A percentile compares a stretch with the other conserved stretches of the same genome.
These are phyloP conservation scores for Chironomus riparius DNA, from an alignment of 2,888 invertebrate genomes.

Conservation along the genomic window DNA sequence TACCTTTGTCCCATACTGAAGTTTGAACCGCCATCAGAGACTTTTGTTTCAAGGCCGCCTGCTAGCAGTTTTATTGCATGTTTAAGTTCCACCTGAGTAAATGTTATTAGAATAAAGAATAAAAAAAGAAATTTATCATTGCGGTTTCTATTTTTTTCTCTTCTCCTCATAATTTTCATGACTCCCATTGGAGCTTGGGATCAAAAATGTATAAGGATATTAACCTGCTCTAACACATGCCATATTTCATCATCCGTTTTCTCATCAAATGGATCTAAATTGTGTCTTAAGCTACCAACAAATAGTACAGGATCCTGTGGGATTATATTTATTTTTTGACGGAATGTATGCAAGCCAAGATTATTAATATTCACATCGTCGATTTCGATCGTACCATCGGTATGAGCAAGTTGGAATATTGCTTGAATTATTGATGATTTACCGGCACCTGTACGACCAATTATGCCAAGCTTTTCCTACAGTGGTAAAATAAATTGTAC, in stretches of 20 bases:
- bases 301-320: slow-evolving; percentile 60
- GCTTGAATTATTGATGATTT: slow-evolving; percentile 47
- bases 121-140: slow-evolving; percentile 32
- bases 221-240: slow-evolving; percentile 56
- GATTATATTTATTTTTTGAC: slow-evolving; percentile 63
- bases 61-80: slow-evolving; percentile 50
- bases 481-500: not conserved
- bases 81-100: slow-evolving; percentile 60
- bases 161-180: not conserved
- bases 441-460: slow-evolving; percentile 52
- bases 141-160: slow-evolving; percentile 14
- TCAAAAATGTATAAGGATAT: not conserved
- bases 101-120: not conserved
- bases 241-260: slow-evolving; percentile 57
- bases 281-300: slow-evolving; percentile 57
- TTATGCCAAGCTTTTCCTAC: slow-evolving; percentile 48
- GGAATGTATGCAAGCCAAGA: slow-evolving; percentile 49
- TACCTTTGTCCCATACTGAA: slow-evolving; percentile 74
- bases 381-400: slow-evolving; percentile 46
- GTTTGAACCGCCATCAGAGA: slow-evolving; percentile 63
- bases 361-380: slow-evolving; percentile 44
- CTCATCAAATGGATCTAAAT: slow-evolving; percentile 60
- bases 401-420: slow-evolving; percentile 49
- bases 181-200: slow-evolving; percentile 36
- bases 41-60: slow-evolving; percentile 52